Conservation (phyloP, 2,888 invertebrate species). For the Sylvicola cinctus region DNA sequence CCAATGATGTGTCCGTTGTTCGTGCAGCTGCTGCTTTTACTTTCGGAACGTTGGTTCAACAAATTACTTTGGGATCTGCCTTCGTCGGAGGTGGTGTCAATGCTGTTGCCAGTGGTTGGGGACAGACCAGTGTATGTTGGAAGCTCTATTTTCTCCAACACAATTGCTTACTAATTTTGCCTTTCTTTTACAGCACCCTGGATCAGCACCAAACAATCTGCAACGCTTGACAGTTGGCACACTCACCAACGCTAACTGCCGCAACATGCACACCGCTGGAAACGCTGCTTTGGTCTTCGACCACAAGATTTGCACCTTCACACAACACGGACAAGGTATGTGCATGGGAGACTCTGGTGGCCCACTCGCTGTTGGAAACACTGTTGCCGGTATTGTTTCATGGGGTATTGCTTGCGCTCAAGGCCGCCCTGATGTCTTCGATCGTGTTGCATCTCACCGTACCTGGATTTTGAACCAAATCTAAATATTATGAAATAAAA, state of each 20-base stretch:
- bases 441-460: conserved; percentile 11
- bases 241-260: conserved; percentile 2
- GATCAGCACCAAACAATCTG: background rate
- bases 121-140: conserved; percentile 4
- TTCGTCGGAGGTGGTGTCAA: conserved; percentile 2
- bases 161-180: conserved; percentile 5
- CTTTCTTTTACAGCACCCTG: background rate
- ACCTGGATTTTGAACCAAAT: conserved; percentile 8
- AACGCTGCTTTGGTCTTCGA: conserved; percentile 1
- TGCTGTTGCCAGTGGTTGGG: conserved; percentile 5
- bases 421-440: conserved; percentile 13
- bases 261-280: background rate
- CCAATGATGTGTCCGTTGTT: conserved; percentile 6
- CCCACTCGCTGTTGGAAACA: conserved; percentile 6
- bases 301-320: conserved; percentile 6
- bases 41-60: background rate
- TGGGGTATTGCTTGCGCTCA: conserved; percentile 13
- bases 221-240: background rate
- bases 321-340: conserved; percentile 3
- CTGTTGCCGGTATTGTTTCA: conserved; percentile 11
- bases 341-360: conserved; percentile 13
- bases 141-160: background rate
- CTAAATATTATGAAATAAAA: too few species aligned
- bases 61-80: conserved; percentile 2
- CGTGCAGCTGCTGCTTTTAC: conserved; percentile 2